Evolutionary conservation across 2,888 invertebrate species (phyloP).

Genomic region (Amphimallon solstitiale): DNA sequence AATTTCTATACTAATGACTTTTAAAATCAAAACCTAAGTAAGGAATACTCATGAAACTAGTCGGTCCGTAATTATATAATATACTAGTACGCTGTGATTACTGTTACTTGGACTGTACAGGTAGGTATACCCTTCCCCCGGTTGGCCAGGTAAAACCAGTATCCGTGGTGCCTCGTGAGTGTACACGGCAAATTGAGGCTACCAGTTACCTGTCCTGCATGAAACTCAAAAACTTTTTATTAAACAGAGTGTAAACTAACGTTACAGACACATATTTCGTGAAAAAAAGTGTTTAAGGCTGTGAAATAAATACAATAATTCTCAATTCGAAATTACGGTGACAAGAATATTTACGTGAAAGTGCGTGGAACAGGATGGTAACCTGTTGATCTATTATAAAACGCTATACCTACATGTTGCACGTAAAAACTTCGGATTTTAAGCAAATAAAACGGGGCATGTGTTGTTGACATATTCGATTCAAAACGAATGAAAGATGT

Average conservation of each 20-base stretch:
- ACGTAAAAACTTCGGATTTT: background rate
- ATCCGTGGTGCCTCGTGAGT: conserved; percentile 55
- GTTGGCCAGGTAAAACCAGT: conserved; percentile 62
- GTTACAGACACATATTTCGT: conserved; percentile 11
- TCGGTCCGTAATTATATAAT: conserved; percentile 58
- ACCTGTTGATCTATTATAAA: conserved; percentile 26
- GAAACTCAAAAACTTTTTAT: conserved; percentile 35
- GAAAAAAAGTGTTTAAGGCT: conserved; percentile 30
- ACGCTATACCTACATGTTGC: background rate
- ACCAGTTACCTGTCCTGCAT: conserved; percentile 43
- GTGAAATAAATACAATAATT: conserved; percentile 19
- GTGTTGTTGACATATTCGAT: too few species aligned
- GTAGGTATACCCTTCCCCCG: conserved; percentile 51
- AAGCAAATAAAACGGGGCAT: background rate
- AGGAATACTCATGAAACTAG: conserved; percentile 51
- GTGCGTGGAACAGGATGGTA: conserved; percentile 8
- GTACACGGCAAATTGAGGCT: conserved; percentile 47
- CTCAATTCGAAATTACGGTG: background rate
- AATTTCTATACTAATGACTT: background rate
- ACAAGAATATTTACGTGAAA: conserved; percentile 27
- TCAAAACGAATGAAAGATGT: too few species aligned
- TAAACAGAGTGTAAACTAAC: conserved; percentile 28
- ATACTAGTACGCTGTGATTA: conserved; percentile 53
- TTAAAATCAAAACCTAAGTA: conserved; percentile 37
- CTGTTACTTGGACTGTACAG: conserved; percentile 58